A percentile compares a stretch with the other conserved stretches of the same genome.
These are phyloP conservation scores for Mycalesis mineus DNA, from an alignment of 2,888 invertebrate species.

Conservation along the genomic window DNA sequence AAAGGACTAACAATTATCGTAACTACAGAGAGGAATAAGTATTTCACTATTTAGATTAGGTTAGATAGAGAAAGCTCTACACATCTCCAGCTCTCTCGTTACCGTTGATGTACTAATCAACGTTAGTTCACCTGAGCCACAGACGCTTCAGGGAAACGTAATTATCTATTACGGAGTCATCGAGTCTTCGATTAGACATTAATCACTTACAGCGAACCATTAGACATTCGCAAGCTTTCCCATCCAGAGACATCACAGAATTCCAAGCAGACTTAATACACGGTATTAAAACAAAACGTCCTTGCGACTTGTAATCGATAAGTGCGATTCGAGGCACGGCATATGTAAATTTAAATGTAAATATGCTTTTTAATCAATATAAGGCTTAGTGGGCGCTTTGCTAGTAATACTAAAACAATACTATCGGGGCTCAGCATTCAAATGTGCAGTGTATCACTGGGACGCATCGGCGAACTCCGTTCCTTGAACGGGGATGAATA, in stretches of 20 bases:
- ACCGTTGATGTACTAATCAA: slow-evolving; percentile 8
- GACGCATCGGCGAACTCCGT: slow-evolving; percentile 51
- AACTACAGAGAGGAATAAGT: no score
- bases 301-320: slow-evolving; percentile 59
- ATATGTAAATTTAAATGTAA: slow-evolving; percentile 71
- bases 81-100: not conserved
- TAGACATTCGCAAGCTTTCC: slow-evolving; percentile 23
- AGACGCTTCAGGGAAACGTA: slow-evolving; percentile 15
- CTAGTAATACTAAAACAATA: slow-evolving; percentile 58
- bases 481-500: slow-evolving; percentile 66
- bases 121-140: not conserved
- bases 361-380: slow-evolving; percentile 72
- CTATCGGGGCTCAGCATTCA: slow-evolving; percentile 64
- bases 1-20: no score
- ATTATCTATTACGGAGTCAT: slow-evolving; percentile 24
- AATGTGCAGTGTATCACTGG: slow-evolving; percentile 58
- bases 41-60: no score
- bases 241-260: slow-evolving; percentile 21
- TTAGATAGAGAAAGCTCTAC: slow-evolving; percentile 1
- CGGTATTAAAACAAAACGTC: slow-evolving; percentile 35
- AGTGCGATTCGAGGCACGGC: slow-evolving; percentile 67
- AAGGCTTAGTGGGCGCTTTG: slow-evolving; percentile 44
- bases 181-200: slow-evolving; percentile 28
- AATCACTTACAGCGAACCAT: slow-evolving; percentile 30
- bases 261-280: slow-evolving; percentile 26